Conservation (phyloP, 2,113 vertebrate species). For the Ahaetulla prasina region DNA sequence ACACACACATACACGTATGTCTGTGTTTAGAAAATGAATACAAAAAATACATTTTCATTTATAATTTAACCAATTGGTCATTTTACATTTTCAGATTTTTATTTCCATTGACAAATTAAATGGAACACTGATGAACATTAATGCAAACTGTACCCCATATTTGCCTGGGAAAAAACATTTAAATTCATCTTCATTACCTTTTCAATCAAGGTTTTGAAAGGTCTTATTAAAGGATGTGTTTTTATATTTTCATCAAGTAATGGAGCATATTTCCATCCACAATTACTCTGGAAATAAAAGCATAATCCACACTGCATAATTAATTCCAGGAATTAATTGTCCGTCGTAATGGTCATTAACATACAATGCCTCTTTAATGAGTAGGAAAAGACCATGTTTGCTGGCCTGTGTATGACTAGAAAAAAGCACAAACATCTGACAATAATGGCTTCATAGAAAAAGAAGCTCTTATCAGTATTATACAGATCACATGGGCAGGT, state of each 20-base stretch:
- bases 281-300: conserved; percentile 75
- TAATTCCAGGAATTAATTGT: background rate
- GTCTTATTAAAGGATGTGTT: conserved; percentile 88
- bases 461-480: background rate
- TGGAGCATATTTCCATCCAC: conserved; percentile 92
- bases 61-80: background rate
- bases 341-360: background rate
- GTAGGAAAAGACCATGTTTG: background rate
- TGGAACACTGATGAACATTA: background rate
- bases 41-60: background rate
- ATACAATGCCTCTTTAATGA: background rate
- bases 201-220: conserved; percentile 90
- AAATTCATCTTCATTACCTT: conserved; percentile 75
- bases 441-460: background rate
- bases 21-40: background rate
- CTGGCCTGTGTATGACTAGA: background rate
- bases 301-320: background rate
- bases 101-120: conserved; percentile 2
- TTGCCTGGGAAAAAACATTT: conserved; percentile 7
- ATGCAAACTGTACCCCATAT: background rate
- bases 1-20: background rate
- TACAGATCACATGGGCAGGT: background rate
- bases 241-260: conserved; percentile 89
- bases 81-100: background rate
- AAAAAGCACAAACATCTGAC: background rate